Percentiles rank a stretch among this genome's conserved stretches.
These are phyloP conservation scores for Trissolcus brochymenae DNA, from an alignment of 2,888 invertebrate species.

Conservation along the genomic window DNA sequence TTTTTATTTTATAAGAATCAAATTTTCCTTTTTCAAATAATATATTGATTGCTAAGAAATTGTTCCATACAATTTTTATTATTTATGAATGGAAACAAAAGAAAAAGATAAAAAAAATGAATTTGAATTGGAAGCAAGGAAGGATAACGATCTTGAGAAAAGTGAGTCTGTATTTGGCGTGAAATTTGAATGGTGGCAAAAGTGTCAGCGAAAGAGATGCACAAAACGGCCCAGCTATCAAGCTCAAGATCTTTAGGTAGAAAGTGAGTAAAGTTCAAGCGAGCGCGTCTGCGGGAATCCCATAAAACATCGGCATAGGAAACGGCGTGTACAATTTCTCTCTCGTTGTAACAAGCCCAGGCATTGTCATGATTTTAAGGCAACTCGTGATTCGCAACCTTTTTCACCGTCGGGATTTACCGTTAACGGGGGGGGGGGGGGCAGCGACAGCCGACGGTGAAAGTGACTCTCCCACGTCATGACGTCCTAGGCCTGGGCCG, in stretches of 20 bases:
- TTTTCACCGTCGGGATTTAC: conserved; percentile 46
- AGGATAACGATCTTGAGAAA: not conserved
- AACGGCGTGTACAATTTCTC: conserved; percentile 26
- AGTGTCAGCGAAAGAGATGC: not conserved
- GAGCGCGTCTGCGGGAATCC: conserved; percentile 37
- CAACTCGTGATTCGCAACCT: conserved; percentile 46
- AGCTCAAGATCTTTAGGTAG: conserved; percentile 31
- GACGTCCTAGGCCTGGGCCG: conserved; percentile 52
- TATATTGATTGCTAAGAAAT: too few species aligned
- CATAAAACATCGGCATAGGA: conserved; percentile 24
- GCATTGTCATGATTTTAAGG: conserved; percentile 53
- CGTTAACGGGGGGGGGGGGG: conserved; percentile 36
- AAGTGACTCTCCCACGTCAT: conserved; percentile 61
- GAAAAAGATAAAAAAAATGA: too few species aligned
- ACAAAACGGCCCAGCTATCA: conserved; percentile 21
- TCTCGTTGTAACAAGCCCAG: conserved; percentile 25
- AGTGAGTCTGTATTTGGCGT: not conserved
- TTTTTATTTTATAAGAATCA: too few species aligned
- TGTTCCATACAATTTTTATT: too few species aligned
- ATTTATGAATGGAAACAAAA: too few species aligned
- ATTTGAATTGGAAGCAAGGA: not conserved
- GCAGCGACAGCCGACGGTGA: conserved; percentile 50
- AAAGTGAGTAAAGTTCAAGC: conserved; percentile 45
- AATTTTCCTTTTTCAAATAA: too few species aligned
- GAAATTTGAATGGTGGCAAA: conserved; percentile 5